Evolutionary conservation across 2,113 vertebrate genomes (phyloP).

Genomic region (Mystacornis crossleyi): DNA sequence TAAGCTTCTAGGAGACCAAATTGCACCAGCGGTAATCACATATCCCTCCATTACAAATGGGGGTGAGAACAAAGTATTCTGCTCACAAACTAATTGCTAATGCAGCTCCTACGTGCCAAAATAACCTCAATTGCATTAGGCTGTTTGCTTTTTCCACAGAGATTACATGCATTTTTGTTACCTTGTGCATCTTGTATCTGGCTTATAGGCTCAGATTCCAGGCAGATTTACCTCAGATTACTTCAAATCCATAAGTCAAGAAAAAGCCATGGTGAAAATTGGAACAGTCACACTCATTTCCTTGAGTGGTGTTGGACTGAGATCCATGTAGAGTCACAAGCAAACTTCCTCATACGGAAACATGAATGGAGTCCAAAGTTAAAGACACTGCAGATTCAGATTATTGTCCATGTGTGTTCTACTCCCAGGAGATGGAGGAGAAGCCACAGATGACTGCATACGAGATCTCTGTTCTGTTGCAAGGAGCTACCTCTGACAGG

Average conservation of each 20-base stretch:
- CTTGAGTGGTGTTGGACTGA: background rate
- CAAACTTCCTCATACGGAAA: background rate
- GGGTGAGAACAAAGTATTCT: background rate
- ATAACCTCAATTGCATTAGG: background rate
- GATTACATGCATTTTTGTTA: background rate
- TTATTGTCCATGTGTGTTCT: background rate
- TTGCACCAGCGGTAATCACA: background rate
- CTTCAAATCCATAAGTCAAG: background rate
- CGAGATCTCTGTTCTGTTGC: background rate
- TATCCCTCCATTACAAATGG: background rate
- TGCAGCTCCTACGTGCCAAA: background rate
- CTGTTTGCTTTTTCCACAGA: background rate
- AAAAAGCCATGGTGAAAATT: background rate
- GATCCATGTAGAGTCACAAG: background rate
- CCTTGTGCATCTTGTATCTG: background rate
- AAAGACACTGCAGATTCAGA: background rate
- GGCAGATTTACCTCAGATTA: background rate
- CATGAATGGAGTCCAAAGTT: background rate
- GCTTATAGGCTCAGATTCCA: background rate
- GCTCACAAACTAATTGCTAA: background rate
- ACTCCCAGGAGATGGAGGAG: background rate
- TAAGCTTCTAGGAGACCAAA: background rate
- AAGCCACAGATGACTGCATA: background rate
- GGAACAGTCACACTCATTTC: background rate
- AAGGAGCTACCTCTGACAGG: background rate